phyloP scores from a whole-genome alignment of 2,888 invertebrate species.

The Dorcus parallelipipedus region DNA sequence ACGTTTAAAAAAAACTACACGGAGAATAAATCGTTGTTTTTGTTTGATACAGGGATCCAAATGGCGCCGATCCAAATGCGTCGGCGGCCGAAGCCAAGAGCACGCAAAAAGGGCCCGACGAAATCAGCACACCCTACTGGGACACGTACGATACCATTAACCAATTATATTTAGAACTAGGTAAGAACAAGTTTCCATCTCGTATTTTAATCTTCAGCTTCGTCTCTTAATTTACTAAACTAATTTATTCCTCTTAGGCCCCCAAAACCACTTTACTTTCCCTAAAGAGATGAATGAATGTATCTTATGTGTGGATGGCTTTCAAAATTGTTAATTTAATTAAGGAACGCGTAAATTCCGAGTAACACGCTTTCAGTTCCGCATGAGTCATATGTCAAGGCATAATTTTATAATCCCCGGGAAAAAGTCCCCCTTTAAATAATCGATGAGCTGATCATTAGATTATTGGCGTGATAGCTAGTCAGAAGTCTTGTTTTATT shows the following conservation, averaged over 20 bases:
- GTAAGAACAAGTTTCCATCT: conserved; percentile 49
- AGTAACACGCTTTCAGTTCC: too few species aligned
- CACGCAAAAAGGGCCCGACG: conserved; percentile 37
- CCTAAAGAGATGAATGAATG: too few species aligned
- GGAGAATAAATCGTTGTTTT: conserved; percentile 3
- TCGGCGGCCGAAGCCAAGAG: conserved; percentile 38
- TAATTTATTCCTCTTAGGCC: background rate
- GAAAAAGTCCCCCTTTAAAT: too few species aligned
- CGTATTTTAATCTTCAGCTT: background rate
- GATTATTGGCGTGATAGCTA: too few species aligned
- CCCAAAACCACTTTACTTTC: too few species aligned
- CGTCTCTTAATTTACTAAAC: background rate
- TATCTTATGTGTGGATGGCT: too few species aligned
- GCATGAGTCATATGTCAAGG: too few species aligned
- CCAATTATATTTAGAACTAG: conserved; percentile 80
- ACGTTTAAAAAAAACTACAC: background rate
- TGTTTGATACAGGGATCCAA: conserved; percentile 62
- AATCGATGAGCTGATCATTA: too few species aligned
- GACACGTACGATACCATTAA: conserved; percentile 88
- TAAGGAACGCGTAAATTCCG: too few species aligned
- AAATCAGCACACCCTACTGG: conserved; percentile 71
- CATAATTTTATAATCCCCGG: too few species aligned
- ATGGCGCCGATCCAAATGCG: conserved; percentile 50
- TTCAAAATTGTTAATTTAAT: too few species aligned
- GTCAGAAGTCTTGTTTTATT: too few species aligned